Percentiles rank a stretch among this genome's conserved stretches.
phyloP scores from a whole-genome alignment of 2,888 invertebrate species.

The Ormyrus rosae region DNA sequence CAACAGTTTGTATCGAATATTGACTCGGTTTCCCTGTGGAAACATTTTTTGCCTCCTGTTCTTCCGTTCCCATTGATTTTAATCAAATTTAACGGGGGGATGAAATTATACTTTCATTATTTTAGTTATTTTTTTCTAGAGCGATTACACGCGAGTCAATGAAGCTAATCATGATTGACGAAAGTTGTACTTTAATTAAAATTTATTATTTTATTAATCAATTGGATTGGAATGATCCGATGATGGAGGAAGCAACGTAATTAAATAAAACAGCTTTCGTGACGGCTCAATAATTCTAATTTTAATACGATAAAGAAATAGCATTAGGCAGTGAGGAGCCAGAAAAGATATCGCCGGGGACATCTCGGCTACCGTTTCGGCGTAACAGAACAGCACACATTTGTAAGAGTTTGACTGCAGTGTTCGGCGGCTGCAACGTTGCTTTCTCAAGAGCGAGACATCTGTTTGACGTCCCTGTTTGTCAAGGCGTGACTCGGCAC shows the following conservation, averaged over 20 bases:
- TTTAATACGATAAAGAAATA: slow-evolving; percentile 4
- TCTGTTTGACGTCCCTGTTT: slow-evolving; percentile 76
- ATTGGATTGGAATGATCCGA: no score
- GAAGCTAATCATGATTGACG: no score
- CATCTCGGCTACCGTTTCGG: slow-evolving; percentile 25
- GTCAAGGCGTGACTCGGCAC: slow-evolving; percentile 76
- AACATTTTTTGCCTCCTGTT: slow-evolving; percentile 35
- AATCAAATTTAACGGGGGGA: slow-evolving; percentile 17
- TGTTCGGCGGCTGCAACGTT: neutral
- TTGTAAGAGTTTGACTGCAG: slow-evolving; percentile 12
- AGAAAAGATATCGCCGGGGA: slow-evolving; percentile 28
- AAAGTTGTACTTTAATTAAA: no score
- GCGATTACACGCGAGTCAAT: no score
- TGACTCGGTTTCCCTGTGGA: slow-evolving; percentile 45
- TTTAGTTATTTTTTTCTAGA: no score
- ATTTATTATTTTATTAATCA: no score
- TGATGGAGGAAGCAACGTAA: no score
- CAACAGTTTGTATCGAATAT: slow-evolving; percentile 54
- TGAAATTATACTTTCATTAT: slow-evolving; percentile 5
- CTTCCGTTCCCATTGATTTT: slow-evolving; percentile 20
- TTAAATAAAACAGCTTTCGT: no score
- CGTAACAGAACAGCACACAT: slow-evolving; percentile 3
- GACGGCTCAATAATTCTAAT: neutral
- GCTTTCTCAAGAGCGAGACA: slow-evolving; percentile 64
- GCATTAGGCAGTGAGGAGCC: slow-evolving; percentile 3